A percentile compares a stretch with the other conserved stretches of the same genome.
phyloP scores from a whole-genome alignment of 2,888 invertebrate genomes.

The Lydus trimaculatus region DNA sequence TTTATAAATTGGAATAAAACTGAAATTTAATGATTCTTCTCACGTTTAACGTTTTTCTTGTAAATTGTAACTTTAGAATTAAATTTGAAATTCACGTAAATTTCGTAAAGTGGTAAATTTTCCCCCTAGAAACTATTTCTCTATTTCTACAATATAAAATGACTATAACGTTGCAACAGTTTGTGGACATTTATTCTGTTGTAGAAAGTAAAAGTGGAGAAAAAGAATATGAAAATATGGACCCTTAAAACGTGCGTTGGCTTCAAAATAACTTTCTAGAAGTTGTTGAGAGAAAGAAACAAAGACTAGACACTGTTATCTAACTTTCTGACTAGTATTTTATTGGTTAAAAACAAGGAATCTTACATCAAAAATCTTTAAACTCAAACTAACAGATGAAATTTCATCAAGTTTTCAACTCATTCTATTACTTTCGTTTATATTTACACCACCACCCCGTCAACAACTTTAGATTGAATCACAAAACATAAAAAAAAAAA shows the following conservation, averaged over 20 bases:
- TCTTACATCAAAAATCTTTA: background rate
- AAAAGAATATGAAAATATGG: background rate
- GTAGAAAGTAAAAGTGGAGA: background rate
- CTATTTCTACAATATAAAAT: background rate
- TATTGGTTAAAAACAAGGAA: conserved; percentile 5
- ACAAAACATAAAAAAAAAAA: background rate
- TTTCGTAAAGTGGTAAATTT: background rate
- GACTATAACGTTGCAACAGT: background rate
- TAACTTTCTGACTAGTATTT: conserved; percentile 9
- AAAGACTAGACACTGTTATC: background rate
- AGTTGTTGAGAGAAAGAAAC: no score
- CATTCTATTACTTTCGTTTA: background rate
- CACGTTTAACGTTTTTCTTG: background rate
- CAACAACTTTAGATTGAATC: background rate
- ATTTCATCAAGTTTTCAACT: background rate
- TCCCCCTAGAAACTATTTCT: background rate
- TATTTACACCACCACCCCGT: background rate
- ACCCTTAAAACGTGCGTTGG: background rate
- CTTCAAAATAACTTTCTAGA: background rate
- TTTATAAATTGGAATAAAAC: no score
- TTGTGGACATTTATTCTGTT: background rate
- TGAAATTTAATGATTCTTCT: background rate
- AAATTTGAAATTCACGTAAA: no score
- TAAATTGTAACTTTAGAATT: background rate
- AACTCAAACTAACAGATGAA: background rate